Percentiles rank a stretch among this genome's conserved stretches.
phyloP scores from a whole-genome alignment of 2,888 invertebrate species.

The Apamea crenata region DNA sequence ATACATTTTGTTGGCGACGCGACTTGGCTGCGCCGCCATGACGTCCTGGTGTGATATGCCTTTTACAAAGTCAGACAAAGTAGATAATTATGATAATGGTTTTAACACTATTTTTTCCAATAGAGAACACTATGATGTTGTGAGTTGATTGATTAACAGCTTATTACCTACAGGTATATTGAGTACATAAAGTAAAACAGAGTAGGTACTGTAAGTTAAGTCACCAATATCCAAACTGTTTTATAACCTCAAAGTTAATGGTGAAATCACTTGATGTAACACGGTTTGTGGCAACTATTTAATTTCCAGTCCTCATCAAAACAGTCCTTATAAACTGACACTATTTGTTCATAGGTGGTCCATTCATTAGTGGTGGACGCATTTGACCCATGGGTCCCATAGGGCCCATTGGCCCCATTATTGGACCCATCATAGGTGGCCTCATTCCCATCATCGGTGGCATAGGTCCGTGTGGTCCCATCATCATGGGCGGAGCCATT shows the following conservation, averaged over 20 bases:
- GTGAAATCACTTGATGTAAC: conserved; percentile 23
- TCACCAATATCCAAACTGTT: conserved; percentile 11
- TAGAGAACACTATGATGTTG: background rate
- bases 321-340: conserved; percentile 51
- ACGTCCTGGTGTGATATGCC: background rate
- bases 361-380: conserved; percentile 93
- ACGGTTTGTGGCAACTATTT: conserved; percentile 50
- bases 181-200: background rate
- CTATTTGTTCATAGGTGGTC: conserved; percentile 91
- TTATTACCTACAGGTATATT: background rate
- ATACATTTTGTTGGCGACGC: background rate
- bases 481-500: conserved; percentile 94
- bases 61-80: background rate
- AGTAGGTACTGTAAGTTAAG: background rate
- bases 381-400: conserved; percentile 94
- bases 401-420: conserved; percentile 90
- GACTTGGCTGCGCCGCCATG: background rate
- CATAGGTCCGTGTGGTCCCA: conserved; percentile 95
- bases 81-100: background rate
- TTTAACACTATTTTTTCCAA: background rate
- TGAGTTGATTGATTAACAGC: background rate
- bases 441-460: conserved; percentile 93
- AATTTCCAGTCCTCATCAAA: conserved; percentile 45
- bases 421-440: conserved; percentile 93
- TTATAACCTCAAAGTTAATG: conserved; percentile 59